phyloP scores from a whole-genome alignment of 1,140 invertebrate genomes.

The Geopemphigus sp. region DNA sequence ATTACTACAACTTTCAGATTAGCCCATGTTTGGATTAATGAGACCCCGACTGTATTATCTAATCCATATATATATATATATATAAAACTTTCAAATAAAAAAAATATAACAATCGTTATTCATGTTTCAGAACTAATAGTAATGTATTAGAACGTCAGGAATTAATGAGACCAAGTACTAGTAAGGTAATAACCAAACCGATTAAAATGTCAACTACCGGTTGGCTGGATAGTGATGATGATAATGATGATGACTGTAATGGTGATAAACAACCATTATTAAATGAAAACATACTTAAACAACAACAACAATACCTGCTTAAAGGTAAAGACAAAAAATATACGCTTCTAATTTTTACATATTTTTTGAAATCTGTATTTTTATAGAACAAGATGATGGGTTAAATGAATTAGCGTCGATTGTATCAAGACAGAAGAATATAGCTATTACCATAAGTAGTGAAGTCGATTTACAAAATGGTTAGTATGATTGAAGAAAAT shows the following conservation, averaged over 20 bases:
- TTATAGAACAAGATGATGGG: slow-evolving; percentile 71
- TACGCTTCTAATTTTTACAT: background rate
- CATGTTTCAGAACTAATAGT: slow-evolving; percentile 23
- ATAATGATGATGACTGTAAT: slow-evolving; percentile 34
- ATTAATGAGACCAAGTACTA: slow-evolving; percentile 35
- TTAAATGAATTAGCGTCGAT: slow-evolving; percentile 74
- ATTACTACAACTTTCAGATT: too few species aligned
- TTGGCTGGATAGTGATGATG: slow-evolving; percentile 40
- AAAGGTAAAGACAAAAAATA: slow-evolving; percentile 19
- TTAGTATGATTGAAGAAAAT: slow-evolving; percentile 54
- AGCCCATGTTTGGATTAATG: too few species aligned
- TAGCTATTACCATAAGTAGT: slow-evolving; percentile 70
- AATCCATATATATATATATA: too few species aligned
- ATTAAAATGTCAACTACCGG: background rate
- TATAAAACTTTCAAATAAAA: too few species aligned
- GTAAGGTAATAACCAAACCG: background rate
- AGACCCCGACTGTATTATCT: too few species aligned
- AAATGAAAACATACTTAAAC: slow-evolving; percentile 18
- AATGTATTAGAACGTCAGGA: slow-evolving; percentile 25
- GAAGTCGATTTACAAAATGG: slow-evolving; percentile 80
- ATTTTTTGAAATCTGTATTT: slow-evolving; percentile 14
- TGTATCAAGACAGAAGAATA: slow-evolving; percentile 73
- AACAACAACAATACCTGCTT: slow-evolving; percentile 16
- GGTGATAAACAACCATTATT: slow-evolving; percentile 29
- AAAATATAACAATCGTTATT: background rate